A percentile compares a stretch with the other conserved stretches of the same genome.
Conservation (phyloP, 2,888 invertebrate genomes). For the Cephus spinipes region DNA sequence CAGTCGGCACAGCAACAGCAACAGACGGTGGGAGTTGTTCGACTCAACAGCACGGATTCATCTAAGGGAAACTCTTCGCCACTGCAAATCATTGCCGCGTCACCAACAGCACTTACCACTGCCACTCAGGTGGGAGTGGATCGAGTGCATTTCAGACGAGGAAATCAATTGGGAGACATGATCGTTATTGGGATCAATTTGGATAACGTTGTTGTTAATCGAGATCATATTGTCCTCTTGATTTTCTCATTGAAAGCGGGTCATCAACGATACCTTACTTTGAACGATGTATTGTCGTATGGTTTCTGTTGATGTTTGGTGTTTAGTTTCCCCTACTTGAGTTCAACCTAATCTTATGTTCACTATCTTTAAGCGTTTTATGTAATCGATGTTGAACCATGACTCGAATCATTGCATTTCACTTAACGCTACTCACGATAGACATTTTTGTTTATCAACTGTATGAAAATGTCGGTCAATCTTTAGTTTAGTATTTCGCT, state of each 20-base stretch:
- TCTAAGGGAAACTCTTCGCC: slow-evolving; percentile 67
- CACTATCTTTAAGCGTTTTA: slow-evolving; percentile 37
- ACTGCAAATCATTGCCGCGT: slow-evolving; percentile 63
- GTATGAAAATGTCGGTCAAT: not conserved
- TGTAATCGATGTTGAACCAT: slow-evolving; percentile 25
- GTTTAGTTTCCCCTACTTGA: slow-evolving; percentile 65
- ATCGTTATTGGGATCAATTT: not conserved
- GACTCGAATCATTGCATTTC: slow-evolving; percentile 24
- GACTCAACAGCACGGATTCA: slow-evolving; percentile 63
- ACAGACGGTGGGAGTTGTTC: slow-evolving; percentile 48
- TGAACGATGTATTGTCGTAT: slow-evolving; percentile 14
- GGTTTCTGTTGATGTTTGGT: slow-evolving; percentile 45
- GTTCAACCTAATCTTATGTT: slow-evolving; percentile 52
- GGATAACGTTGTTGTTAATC: not conserved
- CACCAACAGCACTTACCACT: slow-evolving; percentile 64
- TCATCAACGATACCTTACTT: not conserved
- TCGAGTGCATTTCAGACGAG: slow-evolving; percentile 33
- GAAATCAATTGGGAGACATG: not conserved
- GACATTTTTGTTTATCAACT: not conserved
- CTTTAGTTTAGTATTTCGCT: not conserved
- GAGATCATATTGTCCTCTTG: not conserved
- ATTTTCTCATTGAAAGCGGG: not conserved
- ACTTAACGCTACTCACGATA: not conserved
- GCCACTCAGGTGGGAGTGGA: slow-evolving; percentile 65
- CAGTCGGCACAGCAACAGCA: slow-evolving; percentile 47